These are phyloP conservation scores for Ferrisia virgata DNA, from an alignment of 2,888 invertebrate genomes.

Conservation along the genomic window DNA sequence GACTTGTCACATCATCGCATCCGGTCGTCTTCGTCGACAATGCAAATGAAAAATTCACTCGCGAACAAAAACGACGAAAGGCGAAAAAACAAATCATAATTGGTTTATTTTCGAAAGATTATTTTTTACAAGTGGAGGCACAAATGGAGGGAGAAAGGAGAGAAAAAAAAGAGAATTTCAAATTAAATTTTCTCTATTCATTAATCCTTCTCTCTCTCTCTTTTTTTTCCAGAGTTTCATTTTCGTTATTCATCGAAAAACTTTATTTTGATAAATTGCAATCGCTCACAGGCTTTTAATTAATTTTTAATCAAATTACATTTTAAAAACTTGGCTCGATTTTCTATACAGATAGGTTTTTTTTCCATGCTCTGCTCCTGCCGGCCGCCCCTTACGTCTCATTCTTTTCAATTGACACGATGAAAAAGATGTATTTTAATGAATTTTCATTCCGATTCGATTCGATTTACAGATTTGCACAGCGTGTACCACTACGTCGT, in stretches of 20 bases:
- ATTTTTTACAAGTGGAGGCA: no score
- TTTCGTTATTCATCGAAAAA: slow-evolving; percentile 11
- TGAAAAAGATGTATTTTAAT: neutral
- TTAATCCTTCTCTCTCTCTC: no score
- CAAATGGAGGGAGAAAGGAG: no score
- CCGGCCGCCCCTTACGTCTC: no score
- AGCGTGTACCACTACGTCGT: no score
- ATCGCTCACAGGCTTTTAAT: slow-evolving; percentile 23
- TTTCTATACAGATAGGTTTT: neutral
- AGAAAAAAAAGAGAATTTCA: neutral
- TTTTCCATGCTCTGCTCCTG: neutral
- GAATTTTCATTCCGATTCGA: neutral
- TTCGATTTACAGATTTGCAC: neutral
- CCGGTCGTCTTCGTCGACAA: no score
- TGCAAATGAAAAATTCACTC: no score
- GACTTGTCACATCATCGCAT: no score
- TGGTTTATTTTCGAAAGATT: neutral
- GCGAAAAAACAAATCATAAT: neutral
- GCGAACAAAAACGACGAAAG: neutral
- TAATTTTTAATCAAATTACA: slow-evolving; percentile 25
- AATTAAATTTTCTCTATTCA: slow-evolving; percentile 1
- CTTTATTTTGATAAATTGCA: neutral
- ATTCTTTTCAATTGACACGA: neutral
- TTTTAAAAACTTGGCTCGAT: neutral
- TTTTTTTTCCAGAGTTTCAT: neutral